Evolutionary conservation across 37 sponge, comb jelly and placozoan species (phyloP).

Genomic region (Lycopodina hypogea): DNA sequence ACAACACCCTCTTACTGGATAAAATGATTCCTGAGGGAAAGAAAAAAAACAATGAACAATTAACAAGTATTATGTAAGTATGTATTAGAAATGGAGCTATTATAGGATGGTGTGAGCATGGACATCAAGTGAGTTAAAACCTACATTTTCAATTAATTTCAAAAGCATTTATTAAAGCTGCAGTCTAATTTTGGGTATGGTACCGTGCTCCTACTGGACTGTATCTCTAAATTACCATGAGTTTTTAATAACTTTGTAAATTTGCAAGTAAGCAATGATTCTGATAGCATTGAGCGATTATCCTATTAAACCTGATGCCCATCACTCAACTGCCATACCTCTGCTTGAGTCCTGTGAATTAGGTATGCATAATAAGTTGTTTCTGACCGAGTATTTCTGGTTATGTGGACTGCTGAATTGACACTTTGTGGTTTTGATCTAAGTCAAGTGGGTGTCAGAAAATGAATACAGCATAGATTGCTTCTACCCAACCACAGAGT

Average conservation of each 20-base stretch:
- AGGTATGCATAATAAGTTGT: constrained; percentile 7
- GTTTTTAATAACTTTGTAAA: no score
- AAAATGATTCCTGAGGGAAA: not conserved
- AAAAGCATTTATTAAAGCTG: no score
- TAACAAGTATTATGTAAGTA: not conserved
- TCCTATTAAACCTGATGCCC: not conserved
- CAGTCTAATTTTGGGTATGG: no score
- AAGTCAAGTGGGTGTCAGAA: not conserved
- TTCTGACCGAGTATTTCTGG: not conserved
- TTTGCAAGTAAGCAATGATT: not conserved
- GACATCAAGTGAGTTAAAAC: no score
- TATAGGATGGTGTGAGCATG: no score
- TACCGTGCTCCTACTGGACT: no score
- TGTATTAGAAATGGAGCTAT: no score
- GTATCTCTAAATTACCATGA: no score
- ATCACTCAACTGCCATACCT: not conserved
- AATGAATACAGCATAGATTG: not conserved
- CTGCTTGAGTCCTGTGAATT: not conserved
- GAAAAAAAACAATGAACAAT: not conserved
- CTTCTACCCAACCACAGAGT: no score
- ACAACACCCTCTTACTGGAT: constrained; percentile 7
- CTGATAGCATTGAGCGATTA: constrained; percentile 3
- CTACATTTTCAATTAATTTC: no score
- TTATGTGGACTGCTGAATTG: no score
- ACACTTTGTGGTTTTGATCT: no score